Evolutionary conservation across 2,888 invertebrate genomes (phyloP).

Genomic region (Scaptomyza reducta): DNA sequence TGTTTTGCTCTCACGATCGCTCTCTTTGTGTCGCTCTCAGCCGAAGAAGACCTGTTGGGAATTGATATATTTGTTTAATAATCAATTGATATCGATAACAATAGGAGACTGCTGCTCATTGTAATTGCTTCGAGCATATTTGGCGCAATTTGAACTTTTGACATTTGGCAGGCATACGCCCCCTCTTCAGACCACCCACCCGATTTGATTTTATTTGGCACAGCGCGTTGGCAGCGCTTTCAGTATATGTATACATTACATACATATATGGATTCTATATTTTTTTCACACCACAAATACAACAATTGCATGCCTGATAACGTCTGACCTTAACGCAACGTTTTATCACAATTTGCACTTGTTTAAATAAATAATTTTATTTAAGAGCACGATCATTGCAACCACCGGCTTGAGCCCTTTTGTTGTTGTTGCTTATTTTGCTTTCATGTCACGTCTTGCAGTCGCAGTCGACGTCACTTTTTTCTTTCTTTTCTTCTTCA

Average conservation of each 20-base stretch:
- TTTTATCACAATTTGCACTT: conserved; percentile 50
- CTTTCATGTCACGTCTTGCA: conserved; percentile 77
- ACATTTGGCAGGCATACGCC: conserved; percentile 54
- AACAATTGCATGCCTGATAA: conserved; percentile 30
- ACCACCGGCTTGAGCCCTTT: conserved; percentile 53
- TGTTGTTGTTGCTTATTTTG: conserved; percentile 50
- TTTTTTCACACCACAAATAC: conserved; percentile 19
- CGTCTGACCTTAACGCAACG: conserved; percentile 26
- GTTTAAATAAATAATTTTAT: conserved; percentile 25
- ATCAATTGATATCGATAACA: conserved; percentile 57
- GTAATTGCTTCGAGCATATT: conserved; percentile 40
- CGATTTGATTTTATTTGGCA: conserved; percentile 41
- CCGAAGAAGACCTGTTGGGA: conserved; percentile 51
- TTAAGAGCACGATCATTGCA: conserved; percentile 30
- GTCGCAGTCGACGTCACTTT: conserved; percentile 49
- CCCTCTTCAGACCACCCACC: conserved; percentile 17
- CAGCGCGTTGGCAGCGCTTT: conserved; percentile 47
- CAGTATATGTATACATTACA: conserved; percentile 7
- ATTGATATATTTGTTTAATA: conserved; percentile 36
- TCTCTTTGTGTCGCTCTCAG: conserved; percentile 12
- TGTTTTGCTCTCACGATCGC: conserved; percentile 16
- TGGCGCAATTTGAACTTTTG: conserved; percentile 59
- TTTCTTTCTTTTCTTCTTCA: conserved; percentile 40
- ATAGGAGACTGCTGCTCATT: conserved; percentile 8
- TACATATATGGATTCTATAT: conserved; percentile 6